Evolutionary conservation across 2,797 vertebrate genomes (phyloP).

Genomic region (Rhadinocentrus ornatus): DNA sequence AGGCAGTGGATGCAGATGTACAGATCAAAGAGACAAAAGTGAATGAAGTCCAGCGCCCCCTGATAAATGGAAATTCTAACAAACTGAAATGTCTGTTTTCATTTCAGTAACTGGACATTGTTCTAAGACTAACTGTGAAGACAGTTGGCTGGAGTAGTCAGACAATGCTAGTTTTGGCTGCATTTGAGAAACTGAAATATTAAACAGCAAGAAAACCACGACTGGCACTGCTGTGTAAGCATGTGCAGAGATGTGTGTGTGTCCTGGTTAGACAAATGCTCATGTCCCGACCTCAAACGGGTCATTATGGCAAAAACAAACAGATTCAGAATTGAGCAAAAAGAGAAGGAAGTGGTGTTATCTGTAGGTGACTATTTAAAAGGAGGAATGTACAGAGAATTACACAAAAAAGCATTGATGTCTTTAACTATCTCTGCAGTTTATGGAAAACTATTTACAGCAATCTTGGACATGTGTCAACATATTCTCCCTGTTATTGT

Average conservation of each 20-base stretch:
- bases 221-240: slow-evolving; percentile 64
- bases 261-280: slow-evolving; percentile 18
- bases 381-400: slow-evolving; percentile 30
- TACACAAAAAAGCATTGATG: slow-evolving; percentile 6
- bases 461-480: slow-evolving; percentile 1
- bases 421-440: slow-evolving; percentile 1
- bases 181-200: slow-evolving; percentile 61
- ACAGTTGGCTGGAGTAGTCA: slow-evolving; percentile 49
- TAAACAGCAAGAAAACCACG: slow-evolving; percentile 51
- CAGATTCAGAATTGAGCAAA: not conserved
- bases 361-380: not conserved
- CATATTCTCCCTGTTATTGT: not conserved
- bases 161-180: slow-evolving; percentile 64
- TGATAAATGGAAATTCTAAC: slow-evolving; percentile 62
- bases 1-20: slow-evolving; percentile 77
- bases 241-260: slow-evolving; percentile 21
- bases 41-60: slow-evolving; percentile 49
- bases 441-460: slow-evolving; percentile 22
- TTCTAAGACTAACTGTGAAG: slow-evolving; percentile 66
- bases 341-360: not conserved
- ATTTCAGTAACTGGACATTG: slow-evolving; percentile 55
- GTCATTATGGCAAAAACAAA: slow-evolving; percentile 1
- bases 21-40: slow-evolving; percentile 70
- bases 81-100: slow-evolving; percentile 54
- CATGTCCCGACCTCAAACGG: slow-evolving; percentile 29